Evolutionary conservation across 2,888 invertebrate species (phyloP), one percentile per base, ranked within the genome.

Genomic region (Lasioglossum malachurum): DNA sequence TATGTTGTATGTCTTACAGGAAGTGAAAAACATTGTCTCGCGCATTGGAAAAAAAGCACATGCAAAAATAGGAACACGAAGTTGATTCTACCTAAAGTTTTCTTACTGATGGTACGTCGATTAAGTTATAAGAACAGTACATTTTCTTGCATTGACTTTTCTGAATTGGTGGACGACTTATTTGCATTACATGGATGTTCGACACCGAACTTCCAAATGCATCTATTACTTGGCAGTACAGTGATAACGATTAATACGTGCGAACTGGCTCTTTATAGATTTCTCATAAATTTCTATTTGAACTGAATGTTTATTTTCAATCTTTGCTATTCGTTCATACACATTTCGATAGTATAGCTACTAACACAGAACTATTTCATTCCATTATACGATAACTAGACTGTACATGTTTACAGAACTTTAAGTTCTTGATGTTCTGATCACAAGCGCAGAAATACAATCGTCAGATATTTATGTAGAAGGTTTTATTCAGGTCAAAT

Each of bases 81-180:
- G 84, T 77, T 85, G 89, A 87, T 86, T 80, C 82, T 83, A 82
- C 83, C 35, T 78, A 83, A 85, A 91, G 76, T 81, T 89, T 90
- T 91, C 87, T 87, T 85, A 90, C 74, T 86, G 87, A 86, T 83
- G 83, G 80, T 86, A 86, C 76, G 79, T 79, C 78, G 75, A 87
- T 46, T 89, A 82, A 75, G 84, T 85, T 85, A 53, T 69, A 83
- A 86, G 67, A 35, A 81, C 80, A 86, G 86, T 88, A 92, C 91
- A 91, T 92, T 92, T 87, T 91, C 91, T 92, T 91, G 92, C 91
- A 91, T 91, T 88, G 87, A 87, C 67, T 75, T 67, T 78, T 75
- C 72, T 57, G 74, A 84, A 74, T 75, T 72, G 78, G 64, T 71
- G 80, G 80, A 77, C 72, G 73, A 75, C 73, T 83, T 53, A 73